Evolutionary conservation across 2,113 vertebrate species (phyloP), one percentile per base, ranked within the genome.

Genomic region (Varanus komodoensis): DNA sequence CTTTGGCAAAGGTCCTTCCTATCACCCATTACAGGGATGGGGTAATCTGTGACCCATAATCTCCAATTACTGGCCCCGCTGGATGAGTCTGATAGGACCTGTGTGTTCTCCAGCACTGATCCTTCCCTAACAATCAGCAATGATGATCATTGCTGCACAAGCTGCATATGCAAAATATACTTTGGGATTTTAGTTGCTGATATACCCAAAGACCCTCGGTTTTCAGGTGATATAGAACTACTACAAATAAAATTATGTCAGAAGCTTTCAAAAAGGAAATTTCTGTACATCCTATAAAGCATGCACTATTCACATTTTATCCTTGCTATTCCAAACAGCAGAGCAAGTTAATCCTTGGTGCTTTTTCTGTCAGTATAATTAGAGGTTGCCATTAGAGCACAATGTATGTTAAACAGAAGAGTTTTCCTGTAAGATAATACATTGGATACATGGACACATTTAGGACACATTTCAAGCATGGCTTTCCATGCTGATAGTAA

Each of bases 351-450:
- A 68, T 73, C 82, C 89, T 34, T 61, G 5, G 61, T n/a, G 77
- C 71, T 75, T 86, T 87, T 23, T 38, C 27, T 29, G 23, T 75
- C 38, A 79, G 64, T 38, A 44, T 74, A 84, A 87, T 91, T 87
- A 84, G 73, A 91, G 67, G 77, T 34, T 91, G 75, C 4, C 50
- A 80, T 74, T 15, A 89, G n/a, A 80, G n/a, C 6, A 3, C 57
- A 57, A 6, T 84, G 50, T 77, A 29, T 32, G 4, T 25, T 5
- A 74, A 86, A 54, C 73, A 8, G 12, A 69, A 3, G 34, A 68
- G 77, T 69, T 1, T 86, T 81, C 38, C 52, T 74, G 50, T 34
- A 52, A 34, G 52, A n/a, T 21, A 87, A 78, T 29, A 44, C 54
- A 25, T 19, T 2, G 78, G 71, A 21, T 78, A 57, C 14, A 69